These are phyloP conservation scores for Spilogale gracilis DNA, from an alignment of 2,113 vertebrate species.

Conservation along the genomic window DNA sequence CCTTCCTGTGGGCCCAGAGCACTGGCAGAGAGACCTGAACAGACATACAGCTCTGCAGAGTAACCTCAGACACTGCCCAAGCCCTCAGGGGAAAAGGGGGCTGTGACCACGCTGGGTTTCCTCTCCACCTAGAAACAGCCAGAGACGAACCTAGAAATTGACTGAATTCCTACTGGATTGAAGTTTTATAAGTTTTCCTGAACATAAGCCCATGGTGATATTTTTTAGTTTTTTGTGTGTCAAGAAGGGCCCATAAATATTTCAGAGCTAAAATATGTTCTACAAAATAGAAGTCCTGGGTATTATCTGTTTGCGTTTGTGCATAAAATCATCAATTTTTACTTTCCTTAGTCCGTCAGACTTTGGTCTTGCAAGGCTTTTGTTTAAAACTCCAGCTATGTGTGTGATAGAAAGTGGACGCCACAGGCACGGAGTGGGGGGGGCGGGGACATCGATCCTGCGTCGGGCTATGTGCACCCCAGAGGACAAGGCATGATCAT, in stretches of 20 bases:
- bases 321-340: conserved; percentile 42
- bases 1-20: neutral
- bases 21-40: neutral
- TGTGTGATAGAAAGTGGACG: neutral
- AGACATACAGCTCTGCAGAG: neutral
- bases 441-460: no score
- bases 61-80: conserved; percentile 57
- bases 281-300: conserved; percentile 59
- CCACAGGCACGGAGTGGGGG: no score
- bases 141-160: conserved; percentile 84
- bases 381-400: neutral
- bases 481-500: accelerated
- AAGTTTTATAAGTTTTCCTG: conserved; percentile 81
- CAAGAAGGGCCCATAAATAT: conserved; percentile 85
- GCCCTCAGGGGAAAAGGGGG: conserved; percentile 61
- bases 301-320: neutral
- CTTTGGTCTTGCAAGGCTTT: conserved; percentile 18
- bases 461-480: neutral
- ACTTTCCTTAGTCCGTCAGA: neutral
- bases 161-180: conserved; percentile 84
- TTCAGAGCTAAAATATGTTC: conserved; percentile 81
- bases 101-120: conserved; percentile 83
- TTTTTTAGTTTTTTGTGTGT: conserved; percentile 84
- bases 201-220: conserved; percentile 81
- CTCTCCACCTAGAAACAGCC: conserved; percentile 71